A percentile compares a stretch with the other conserved stretches of the same genome.
Evolutionary conservation across 2,888 invertebrate species (phyloP).

Genomic region (Eustalomyia histrio): DNA sequence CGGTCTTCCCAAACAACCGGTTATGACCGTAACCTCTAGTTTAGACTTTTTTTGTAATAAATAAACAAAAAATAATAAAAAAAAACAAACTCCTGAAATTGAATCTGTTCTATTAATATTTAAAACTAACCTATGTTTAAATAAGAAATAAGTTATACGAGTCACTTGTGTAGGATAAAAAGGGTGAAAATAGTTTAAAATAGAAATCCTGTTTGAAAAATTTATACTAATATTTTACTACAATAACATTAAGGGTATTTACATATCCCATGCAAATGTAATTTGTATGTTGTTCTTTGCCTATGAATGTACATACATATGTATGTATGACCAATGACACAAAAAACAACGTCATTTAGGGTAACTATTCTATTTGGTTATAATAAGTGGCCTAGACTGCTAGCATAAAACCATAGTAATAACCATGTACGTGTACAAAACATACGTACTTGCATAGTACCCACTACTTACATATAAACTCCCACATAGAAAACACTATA

Average conservation of each 20-base stretch:
- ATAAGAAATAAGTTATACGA: no score
- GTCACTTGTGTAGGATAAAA: no score
- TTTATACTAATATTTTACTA: neutral
- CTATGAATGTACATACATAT: neutral
- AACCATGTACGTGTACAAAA: neutral
- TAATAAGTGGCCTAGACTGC: neutral
- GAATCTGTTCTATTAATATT: no score
- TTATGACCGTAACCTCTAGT: no score
- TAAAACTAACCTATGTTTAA: no score
- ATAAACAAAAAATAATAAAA: no score
- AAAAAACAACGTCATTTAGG: neutral
- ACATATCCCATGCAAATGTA: neutral
- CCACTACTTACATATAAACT: neutral
- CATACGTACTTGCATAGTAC: neutral
- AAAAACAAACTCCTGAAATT: no score
- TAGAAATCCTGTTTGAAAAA: neutral
- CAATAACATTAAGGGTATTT: neutral
- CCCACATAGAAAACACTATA: neutral
- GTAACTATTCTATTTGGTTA: neutral
- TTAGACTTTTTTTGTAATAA: no score
- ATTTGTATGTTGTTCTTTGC: neutral
- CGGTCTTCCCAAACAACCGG: no score
- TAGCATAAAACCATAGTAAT: slow-evolving; percentile 4
- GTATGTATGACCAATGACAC: neutral
- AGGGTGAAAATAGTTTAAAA: no score